Percentiles rank a stretch among this genome's conserved stretches.
Conservation (phyloP, 2,888 invertebrate genomes). For the Aphodius granarius region DNA sequence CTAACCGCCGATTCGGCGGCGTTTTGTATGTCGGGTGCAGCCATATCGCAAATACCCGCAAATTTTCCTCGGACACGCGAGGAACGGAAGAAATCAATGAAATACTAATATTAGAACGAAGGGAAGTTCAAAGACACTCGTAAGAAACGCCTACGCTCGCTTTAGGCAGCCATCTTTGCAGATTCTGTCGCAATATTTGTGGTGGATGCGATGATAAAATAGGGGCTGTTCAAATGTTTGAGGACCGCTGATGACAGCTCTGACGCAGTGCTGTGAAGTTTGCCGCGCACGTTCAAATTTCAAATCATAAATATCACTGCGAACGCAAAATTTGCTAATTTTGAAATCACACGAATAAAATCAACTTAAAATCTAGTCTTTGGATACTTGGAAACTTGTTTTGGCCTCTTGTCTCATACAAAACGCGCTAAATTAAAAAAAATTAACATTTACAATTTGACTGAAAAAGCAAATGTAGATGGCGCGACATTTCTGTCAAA, state of each 20-base stretch:
- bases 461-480: no score
- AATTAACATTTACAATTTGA: no score
- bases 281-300: no score
- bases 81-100: constrained; percentile 8
- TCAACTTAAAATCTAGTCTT: no score
- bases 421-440: no score
- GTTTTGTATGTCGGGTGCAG: constrained; percentile 33
- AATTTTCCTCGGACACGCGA: background rate
- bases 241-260: background rate
- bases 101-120: constrained; percentile 4
- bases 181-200: background rate
- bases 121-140: background rate
- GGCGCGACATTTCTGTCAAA: no score
- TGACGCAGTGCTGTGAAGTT: background rate
- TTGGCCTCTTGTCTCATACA: no score
- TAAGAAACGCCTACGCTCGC: background rate
- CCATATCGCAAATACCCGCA: constrained; percentile 39
- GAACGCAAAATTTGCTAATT: no score
- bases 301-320: no score
- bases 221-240: background rate
- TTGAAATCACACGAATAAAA: no score
- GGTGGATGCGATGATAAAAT: no score
- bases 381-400: no score
- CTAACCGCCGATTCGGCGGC: constrained; percentile 46
- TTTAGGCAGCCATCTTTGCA: background rate